Percentiles rank a stretch among this genome's conserved stretches.
These are phyloP conservation scores for Tonatia bakeri DNA, from an alignment of 2,113 vertebrate genomes.

Conservation along the genomic window DNA sequence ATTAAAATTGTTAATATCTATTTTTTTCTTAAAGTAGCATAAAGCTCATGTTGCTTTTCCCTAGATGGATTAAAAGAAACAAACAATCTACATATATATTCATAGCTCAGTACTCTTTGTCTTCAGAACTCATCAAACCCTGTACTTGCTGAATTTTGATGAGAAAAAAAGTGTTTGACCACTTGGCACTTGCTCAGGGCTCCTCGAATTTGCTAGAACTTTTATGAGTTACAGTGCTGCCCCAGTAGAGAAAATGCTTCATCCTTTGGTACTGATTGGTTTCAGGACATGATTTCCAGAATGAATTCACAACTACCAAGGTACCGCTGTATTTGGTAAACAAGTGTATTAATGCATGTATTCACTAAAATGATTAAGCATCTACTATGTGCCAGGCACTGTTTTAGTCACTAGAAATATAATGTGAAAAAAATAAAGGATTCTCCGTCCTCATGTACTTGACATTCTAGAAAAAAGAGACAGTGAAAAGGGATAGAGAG, in stretches of 20 bases:
- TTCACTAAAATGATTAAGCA: neutral
- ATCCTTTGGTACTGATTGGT: too few relatives aligned
- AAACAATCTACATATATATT: neutral
- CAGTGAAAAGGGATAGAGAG: accelerated
- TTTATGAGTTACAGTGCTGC: too few relatives aligned
- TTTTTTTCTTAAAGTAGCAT: neutral
- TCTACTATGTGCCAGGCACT: neutral
- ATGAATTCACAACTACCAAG: too few relatives aligned
- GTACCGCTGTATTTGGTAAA: neutral
- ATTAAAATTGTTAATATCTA: neutral
- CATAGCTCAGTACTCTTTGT: too few relatives aligned
- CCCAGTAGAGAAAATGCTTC: too few relatives aligned
- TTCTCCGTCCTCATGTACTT: neutral
- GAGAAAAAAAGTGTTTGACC: too few relatives aligned
- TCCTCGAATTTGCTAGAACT: too few relatives aligned
- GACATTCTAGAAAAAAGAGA: neutral
- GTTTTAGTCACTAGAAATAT: too few relatives aligned
- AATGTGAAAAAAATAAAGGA: neutral
- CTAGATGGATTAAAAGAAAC: neutral
- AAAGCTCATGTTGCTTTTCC: neutral
- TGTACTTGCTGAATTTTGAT: too few relatives aligned
- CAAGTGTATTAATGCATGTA: neutral
- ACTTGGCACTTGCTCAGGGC: too few relatives aligned
- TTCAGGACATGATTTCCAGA: too few relatives aligned
- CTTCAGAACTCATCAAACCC: too few relatives aligned